These are phyloP conservation scores for Carcharodon carcharias DNA, from an alignment of 2,797 vertebrate species.

Conservation along the genomic window DNA sequence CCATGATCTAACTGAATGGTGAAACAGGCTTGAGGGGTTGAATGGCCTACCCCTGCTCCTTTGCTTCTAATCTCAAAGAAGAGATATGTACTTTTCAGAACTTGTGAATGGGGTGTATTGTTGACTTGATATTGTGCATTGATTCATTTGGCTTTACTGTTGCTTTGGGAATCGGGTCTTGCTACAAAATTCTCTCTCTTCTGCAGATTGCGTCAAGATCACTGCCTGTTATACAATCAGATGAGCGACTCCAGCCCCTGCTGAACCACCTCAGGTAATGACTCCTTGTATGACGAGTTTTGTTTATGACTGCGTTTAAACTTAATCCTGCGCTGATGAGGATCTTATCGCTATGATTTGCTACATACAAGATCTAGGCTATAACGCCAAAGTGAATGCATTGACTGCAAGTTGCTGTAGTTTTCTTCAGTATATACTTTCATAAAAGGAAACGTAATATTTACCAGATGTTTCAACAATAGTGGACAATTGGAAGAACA, in stretches of 20 bases:
- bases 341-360: not conserved
- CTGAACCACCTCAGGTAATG: constrained; percentile 92
- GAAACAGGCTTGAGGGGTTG: not conserved
- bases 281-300: not conserved
- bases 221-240: constrained; percentile 80
- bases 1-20: not conserved
- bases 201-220: constrained; percentile 83
- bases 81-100: not conserved
- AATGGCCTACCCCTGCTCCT: not conserved
- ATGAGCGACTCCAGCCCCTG: constrained; percentile 89
- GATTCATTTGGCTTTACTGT: constrained; percentile 42
- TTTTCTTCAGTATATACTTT: not conserved
- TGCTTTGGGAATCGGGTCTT: constrained; percentile 9
- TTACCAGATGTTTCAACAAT: not conserved
- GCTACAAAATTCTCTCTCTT: constrained; percentile 42
- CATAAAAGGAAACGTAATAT: not conserved
- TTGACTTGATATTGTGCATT: constrained; percentile 33
- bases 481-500: not conserved
- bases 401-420: not conserved
- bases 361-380: not conserved
- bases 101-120: not conserved
- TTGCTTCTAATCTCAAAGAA: not conserved
- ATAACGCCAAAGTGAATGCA: not conserved
- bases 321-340: not conserved
- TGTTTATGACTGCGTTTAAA: too few relatives aligned